Conservation (phyloP, 2,113 vertebrate species). For the chimpanzee (Pan troglodytes) region NHGRI_mPanTro3-v2.1_pri NC_072416.2:29992501-29993000, state of each 20-base stretch:
- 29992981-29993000: no score
- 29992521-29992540: rapidly evolving
- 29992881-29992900: no score
- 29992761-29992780: no score
- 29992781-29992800: no score
- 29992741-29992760: neutral
- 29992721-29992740: neutral
- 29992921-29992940: no score
- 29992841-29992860: no score
- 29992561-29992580: neutral
- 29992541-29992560: neutral
- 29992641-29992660: neutral
- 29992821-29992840: no score
- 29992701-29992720: neutral
- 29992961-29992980: no score
- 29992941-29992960: no score
- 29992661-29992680: neutral
- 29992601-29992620: neutral
- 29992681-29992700: neutral
- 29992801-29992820: no score
- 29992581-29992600: neutral
- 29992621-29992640: neutral
- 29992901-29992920: no score
- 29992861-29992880: no score
- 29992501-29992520: neutral